Conservation (phyloP, 2,888 invertebrate genomes). For the Calameuta idolon region DNA sequence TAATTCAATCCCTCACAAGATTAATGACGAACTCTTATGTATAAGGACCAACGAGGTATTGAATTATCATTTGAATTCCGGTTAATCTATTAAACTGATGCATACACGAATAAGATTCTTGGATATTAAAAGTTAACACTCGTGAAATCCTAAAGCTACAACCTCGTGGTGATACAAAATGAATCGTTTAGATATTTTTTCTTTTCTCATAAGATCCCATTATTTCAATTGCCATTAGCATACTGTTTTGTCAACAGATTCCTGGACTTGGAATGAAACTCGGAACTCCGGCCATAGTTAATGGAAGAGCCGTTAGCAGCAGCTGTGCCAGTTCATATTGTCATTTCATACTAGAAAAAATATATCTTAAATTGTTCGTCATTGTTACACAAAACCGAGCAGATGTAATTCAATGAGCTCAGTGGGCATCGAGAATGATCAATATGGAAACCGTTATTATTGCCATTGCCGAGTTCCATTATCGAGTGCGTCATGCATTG, state of each 20-base stretch:
- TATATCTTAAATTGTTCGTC: background rate
- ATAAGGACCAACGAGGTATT: background rate
- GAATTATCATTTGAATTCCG: background rate
- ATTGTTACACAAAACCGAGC: background rate
- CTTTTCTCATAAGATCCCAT: background rate
- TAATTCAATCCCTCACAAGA: background rate
- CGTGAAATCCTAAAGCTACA: background rate
- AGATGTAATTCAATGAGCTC: background rate
- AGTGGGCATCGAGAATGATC: background rate
- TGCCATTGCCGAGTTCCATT: background rate
- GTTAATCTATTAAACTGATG: background rate
- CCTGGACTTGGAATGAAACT: background rate
- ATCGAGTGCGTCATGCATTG: background rate
- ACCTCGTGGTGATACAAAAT: background rate
- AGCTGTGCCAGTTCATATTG: background rate
- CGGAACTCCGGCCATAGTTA: background rate
- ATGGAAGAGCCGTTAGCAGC: background rate
- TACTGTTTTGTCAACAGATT: background rate
- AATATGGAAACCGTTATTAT: background rate
- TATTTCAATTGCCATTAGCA: background rate
- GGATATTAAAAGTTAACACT: background rate
- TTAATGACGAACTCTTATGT: background rate
- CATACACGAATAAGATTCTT: background rate
- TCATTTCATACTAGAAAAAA: background rate
- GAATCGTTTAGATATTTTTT: background rate